Evolutionary conservation across 1,140 invertebrate genomes (phyloP), one percentile per base, ranked within the genome.

Genomic region (Leptoteleia sp.): DNA sequence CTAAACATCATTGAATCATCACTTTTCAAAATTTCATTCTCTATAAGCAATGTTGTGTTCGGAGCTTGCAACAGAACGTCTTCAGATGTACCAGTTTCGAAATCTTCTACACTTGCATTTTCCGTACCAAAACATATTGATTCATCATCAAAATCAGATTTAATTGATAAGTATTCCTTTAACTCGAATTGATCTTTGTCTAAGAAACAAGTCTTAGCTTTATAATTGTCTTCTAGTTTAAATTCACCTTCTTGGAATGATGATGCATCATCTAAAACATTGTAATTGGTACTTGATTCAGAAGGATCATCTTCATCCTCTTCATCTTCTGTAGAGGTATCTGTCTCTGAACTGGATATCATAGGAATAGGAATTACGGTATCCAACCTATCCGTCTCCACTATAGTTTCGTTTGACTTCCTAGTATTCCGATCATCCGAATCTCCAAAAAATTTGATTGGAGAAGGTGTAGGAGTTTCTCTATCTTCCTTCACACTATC

Each of bases 401-500:
- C 47, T 0, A 76, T 29, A 2, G 43, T 76, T 27, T 81, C 76
- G 25, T 9, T 75, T 1, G 54, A 54, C 31, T 29, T 43, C 33
- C 12, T 80, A 6, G 25, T 43, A 6, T 12, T 45, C n/a, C 17
- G 35, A 7, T 75, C 80, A 8, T 76, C 43, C 0, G 48, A 47
- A 5, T 82, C 81, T 1, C 33, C 71, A 0, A 83, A 17, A 15
- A 85, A 85, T 68, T 85, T 84, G 0, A 86, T 82, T 0, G 84
- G 82, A 8, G 82, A 81, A 0, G 83, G 79, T 9, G 81, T 77
- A 4, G 84, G 82, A 0, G 89, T 91, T 78, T 92, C 91, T 19
- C 90, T 90, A 35, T 88, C 90, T 80, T 92, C 92, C 29, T 84
- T 89, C 3, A 92, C 91, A 48, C 91, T 90, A 31, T 92, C 91